These are phyloP conservation scores for Diachasmimorpha longicaudata DNA, from an alignment of 1,140 invertebrate species.

Conservation along the genomic window DNA sequence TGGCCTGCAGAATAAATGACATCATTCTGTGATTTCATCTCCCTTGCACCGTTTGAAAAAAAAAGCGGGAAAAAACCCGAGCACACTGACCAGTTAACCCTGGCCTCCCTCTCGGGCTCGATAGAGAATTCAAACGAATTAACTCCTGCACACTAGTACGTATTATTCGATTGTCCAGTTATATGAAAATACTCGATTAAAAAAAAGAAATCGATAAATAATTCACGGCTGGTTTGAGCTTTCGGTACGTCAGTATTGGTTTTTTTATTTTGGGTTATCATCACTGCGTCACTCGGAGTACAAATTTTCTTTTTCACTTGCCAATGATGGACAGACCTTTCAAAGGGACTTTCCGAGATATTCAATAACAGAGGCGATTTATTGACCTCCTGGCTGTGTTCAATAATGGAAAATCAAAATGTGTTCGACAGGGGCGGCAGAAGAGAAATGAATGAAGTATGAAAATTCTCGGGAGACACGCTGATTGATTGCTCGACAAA, in stretches of 20 bases:
- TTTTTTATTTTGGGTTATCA: not conserved
- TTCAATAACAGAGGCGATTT: not conserved
- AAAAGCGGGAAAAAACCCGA: not conserved
- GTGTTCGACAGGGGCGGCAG: not conserved
- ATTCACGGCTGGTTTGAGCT: not conserved
- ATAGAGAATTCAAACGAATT: slow-evolving; percentile 33
- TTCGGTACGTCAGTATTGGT: not conserved
- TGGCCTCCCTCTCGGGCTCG: slow-evolving; percentile 13
- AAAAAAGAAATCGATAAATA: not conserved
- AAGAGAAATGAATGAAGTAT: not conserved
- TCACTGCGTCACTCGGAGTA: too few relatives aligned
- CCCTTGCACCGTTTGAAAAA: not conserved
- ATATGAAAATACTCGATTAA: not conserved
- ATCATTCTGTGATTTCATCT: not conserved
- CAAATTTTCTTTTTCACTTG: too few relatives aligned
- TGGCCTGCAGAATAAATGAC: slow-evolving; percentile 18
- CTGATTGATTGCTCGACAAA: not conserved
- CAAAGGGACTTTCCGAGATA: not conserved
- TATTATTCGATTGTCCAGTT: slow-evolving; percentile 19
- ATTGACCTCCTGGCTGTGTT: not conserved
- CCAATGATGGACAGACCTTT: not conserved
- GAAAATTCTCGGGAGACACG: not conserved
- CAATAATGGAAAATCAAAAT: not conserved
- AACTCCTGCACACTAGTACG: slow-evolving; percentile 15
- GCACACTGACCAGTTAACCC: slow-evolving; percentile 20